Base-by-base conservation (phyloP, 2,113 vertebrate species). In the Myxocyprinus asiaticus region DNA sequence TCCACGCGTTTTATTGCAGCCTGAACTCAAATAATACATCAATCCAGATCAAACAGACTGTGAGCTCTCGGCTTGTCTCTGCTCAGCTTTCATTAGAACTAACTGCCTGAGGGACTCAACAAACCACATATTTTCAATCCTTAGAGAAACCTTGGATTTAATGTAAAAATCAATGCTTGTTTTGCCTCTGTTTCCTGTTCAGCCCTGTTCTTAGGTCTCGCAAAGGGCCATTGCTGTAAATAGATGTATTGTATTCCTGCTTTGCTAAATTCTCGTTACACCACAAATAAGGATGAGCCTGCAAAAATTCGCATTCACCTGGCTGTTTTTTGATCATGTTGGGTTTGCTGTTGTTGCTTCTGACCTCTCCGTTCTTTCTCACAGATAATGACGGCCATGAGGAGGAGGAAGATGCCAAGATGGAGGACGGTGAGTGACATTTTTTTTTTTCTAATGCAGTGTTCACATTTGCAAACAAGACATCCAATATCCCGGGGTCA, bases 351-450 rank as follows among this genome's bases (percentile, higher is more conserved):
- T 48, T 4, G 3, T 7, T 22, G 9, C 11, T 70, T 53, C 56
- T 48, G 58, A 58, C 69, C 53, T 68, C 22, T 81, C 76, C 71
- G 65, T 75, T 76, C 83, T 80, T 82, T 65, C 2, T 79, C 45
- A 80, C 83, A 93, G 92, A 91, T 87, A 89, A 89, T 71, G 88
- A 92, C 53, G 64, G 74, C 44, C 62, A 51, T 79, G 87, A 87
- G 83, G 89, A 92, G 74, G 88, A 82, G 83, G 78, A 85, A 65
- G 90, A 88, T 84, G 81, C 87, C 83, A 83, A 83, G 79, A 76
- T 15, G 79, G 88, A 87, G 84, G 89, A 83, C 81, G 92, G 93
- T 94, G 87, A 92, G 90, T 92, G 88, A 90, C 87, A 83, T 42
- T 62, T 9, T 69, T 33, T 69, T 33, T 33, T 63, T 79, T 33